phyloP scores from a whole-genome alignment of 92 coral and sea anemone species.

The Siderastrea radians region DNA sequence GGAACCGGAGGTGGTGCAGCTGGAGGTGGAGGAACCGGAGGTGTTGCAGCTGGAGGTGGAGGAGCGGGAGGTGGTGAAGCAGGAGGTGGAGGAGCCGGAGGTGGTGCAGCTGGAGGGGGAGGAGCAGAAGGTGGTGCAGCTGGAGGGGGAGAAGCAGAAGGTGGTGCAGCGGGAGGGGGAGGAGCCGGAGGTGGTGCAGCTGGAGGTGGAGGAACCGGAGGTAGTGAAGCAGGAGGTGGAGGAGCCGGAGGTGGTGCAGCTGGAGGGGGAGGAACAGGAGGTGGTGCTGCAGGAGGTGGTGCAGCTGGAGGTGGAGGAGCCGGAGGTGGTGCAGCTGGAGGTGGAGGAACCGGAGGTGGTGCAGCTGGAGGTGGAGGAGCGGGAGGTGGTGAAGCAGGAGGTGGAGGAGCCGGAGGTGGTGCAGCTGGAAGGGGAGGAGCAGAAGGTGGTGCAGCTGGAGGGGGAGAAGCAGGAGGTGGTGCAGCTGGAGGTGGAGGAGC shows the following conservation, averaged over 20 bases:
- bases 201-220: not conserved
- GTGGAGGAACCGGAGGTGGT: slow-evolving; percentile 12
- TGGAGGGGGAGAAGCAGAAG: not conserved
- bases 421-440: slow-evolving; percentile 20
- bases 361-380: not conserved
- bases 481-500: slow-evolving; percentile 40
- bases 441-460: not conserved
- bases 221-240: not conserved
- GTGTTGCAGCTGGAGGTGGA: not conserved
- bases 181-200: not conserved
- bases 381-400: slow-evolving; percentile 21
- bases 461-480: slow-evolving; percentile 3
- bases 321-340: slow-evolving; percentile 28
- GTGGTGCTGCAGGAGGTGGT: slow-evolving; percentile 15
- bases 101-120: not conserved
- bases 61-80: not conserved
- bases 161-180: slow-evolving; percentile 4
- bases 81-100: not conserved
- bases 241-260: not conserved
- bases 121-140: slow-evolving; percentile 2
- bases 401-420: slow-evolving; percentile 16
- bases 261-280: not conserved
- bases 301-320: slow-evolving; percentile 41
- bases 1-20: not conserved
- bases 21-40: not conserved